Conservation (phyloP, 2,888 invertebrate genomes). For the Cheilosia impressa region DNA sequence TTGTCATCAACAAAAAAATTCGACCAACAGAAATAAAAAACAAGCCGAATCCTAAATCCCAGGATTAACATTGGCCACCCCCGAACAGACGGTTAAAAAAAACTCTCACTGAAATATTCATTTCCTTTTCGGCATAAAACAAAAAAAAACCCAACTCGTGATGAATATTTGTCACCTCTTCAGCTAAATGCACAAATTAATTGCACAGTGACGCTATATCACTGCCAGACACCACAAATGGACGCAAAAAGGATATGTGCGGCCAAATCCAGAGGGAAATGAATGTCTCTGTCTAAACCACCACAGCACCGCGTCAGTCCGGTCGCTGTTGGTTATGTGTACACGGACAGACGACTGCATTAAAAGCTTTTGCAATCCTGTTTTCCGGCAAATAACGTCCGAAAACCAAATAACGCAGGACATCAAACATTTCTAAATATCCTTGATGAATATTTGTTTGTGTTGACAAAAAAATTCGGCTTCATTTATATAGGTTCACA, state of each 20-base stretch:
- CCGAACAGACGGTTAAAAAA: conserved; percentile 28
- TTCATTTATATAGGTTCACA: conserved; percentile 9
- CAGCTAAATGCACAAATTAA: conserved; percentile 74
- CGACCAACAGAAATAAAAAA: not conserved
- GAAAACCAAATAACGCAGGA: conserved; percentile 40
- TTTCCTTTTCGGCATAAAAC: conserved; percentile 4
- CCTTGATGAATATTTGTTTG: conserved; percentile 50
- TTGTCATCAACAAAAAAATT: not conserved
- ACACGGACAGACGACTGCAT: conserved; percentile 48
- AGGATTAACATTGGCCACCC: conserved; percentile 14
- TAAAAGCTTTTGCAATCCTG: conserved; percentile 49
- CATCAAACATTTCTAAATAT: conserved; percentile 48
- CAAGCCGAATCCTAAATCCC: conserved; percentile 35
- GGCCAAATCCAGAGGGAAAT: conserved; percentile 3
- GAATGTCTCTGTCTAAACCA: conserved; percentile 56
- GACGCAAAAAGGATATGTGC: conserved; percentile 52
- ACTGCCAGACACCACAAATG: conserved; percentile 67
- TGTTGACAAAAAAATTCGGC: not conserved
- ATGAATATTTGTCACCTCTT: conserved; percentile 74
- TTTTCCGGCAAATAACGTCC: conserved; percentile 37
- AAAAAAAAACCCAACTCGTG: conserved; percentile 22
- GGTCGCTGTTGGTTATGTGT: not conserved
- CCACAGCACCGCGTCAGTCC: conserved; percentile 4
- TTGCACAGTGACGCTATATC: conserved; percentile 66
- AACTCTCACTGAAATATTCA: conserved; percentile 58